Conservation (phyloP, 2,113 vertebrate species). For the Balaenoptera acutorostrata region DNA sequence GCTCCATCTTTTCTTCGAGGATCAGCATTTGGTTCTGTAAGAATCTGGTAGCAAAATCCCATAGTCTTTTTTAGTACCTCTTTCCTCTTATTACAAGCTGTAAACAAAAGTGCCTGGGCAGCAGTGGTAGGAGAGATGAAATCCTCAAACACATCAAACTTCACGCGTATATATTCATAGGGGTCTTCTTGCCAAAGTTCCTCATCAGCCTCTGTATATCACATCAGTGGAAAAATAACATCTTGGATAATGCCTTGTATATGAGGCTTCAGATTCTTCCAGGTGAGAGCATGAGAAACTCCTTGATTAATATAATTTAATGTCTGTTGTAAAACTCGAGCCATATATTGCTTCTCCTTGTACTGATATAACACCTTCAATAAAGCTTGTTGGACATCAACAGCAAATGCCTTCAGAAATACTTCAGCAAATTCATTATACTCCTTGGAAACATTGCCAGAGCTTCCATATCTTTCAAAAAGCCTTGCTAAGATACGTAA, state of each 20-base stretch:
- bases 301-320: constrained; percentile 99
- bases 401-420: constrained; percentile 97
- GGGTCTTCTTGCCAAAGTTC: constrained; percentile 99
- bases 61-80: constrained; percentile 98
- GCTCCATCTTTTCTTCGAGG: constrained; percentile 98
- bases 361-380: constrained; percentile 98
- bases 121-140: constrained; percentile 98
- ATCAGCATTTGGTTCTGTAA: constrained; percentile 92
- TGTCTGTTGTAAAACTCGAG: constrained; percentile 96
- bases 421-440: constrained; percentile 97
- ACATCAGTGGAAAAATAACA: constrained; percentile 94
- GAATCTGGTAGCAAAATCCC: constrained; percentile 98
- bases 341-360: constrained; percentile 97
- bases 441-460: constrained; percentile 99
- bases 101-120: constrained; percentile 97
- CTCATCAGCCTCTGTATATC: constrained; percentile 98
- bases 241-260: constrained; percentile 93
- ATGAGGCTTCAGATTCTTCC: constrained; percentile 98
- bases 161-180: constrained; percentile 99
- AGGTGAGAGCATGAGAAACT: constrained; percentile 95
- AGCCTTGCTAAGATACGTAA: too few relatives aligned
- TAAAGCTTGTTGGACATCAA: constrained; percentile 95
- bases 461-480: constrained; percentile 98
- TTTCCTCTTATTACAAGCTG: constrained; percentile 98
- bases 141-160: constrained; percentile 99